These are phyloP conservation scores for Hylia prasina DNA, from an alignment of 2,113 vertebrate genomes.

Conservation along the genomic window DNA sequence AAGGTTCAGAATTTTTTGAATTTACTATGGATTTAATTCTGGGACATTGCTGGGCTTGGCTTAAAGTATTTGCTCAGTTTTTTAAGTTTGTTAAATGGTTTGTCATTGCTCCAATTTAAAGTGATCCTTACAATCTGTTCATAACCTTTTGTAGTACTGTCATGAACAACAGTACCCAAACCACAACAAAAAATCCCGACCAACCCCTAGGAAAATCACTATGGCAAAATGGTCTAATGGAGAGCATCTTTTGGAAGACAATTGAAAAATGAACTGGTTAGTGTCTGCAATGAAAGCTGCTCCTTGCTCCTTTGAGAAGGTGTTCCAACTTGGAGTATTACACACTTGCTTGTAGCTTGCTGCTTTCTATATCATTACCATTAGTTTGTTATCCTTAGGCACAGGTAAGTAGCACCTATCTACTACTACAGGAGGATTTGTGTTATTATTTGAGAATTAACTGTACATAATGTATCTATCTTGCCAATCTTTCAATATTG, in stretches of 20 bases:
- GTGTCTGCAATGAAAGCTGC: neutral
- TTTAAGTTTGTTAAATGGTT: neutral
- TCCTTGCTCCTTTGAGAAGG: neutral
- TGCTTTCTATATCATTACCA: neutral
- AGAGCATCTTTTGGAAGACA: neutral
- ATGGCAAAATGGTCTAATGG: neutral
- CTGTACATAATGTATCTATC: neutral
- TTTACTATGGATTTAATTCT: neutral
- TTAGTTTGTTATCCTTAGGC: neutral
- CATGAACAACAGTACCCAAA: neutral
- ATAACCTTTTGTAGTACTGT: neutral
- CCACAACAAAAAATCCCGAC: rapidly evolving
- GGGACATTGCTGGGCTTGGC: neutral
- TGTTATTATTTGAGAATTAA: neutral
- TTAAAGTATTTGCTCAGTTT: neutral
- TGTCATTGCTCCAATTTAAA: neutral
- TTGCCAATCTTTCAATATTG: neutral
- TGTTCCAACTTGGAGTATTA: neutral
- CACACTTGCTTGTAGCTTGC: neutral
- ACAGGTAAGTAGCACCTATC: neutral
- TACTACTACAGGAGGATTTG: neutral
- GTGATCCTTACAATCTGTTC: neutral
- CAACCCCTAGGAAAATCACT: neutral
- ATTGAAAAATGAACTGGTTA: neutral
- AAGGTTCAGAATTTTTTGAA: neutral